These are phyloP conservation scores for Streptopelia turtur DNA, from an alignment of 2,797 vertebrate genomes.

Conservation along the genomic window DNA sequence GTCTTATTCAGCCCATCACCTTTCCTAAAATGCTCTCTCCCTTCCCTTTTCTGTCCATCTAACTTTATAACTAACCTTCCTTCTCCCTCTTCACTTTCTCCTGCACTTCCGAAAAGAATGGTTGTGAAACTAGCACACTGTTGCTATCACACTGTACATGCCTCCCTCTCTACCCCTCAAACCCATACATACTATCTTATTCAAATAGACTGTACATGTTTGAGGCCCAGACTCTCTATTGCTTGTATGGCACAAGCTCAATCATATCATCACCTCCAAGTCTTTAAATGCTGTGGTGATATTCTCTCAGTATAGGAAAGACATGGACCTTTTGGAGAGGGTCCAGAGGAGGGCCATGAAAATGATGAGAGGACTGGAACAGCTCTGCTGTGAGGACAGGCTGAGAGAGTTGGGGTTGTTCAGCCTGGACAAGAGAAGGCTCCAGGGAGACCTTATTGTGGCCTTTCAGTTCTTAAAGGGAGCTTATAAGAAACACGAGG, in stretches of 20 bases:
- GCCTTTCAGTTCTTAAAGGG: no score
- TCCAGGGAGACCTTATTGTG: no score
- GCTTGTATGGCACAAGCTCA: background rate
- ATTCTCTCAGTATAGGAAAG: background rate
- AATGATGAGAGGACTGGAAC: no score
- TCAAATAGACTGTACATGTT: background rate
- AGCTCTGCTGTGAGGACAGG: no score
- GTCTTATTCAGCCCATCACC: background rate
- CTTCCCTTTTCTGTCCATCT: slow-evolving; percentile 4
- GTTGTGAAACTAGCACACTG: background rate
- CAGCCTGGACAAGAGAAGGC: no score
- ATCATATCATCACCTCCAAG: background rate
- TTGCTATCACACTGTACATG: background rate
- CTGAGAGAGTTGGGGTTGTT: no score
- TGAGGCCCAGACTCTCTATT: background rate
- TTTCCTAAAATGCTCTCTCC: background rate
- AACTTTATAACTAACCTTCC: slow-evolving; percentile 14
- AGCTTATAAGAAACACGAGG: no score
- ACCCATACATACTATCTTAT: background rate
- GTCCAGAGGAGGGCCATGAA: no score
- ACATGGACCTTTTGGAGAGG: no score
- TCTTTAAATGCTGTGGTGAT: background rate
- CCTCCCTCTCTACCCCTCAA: background rate
- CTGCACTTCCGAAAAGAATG: background rate
- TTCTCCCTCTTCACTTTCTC: slow-evolving; percentile 19